Percentiles rank a stretch among this genome's conserved stretches.
These are phyloP conservation scores for Scaptomyza pallida DNA, from an alignment of 1,140 invertebrate genomes.

Conservation along the genomic window DNA sequence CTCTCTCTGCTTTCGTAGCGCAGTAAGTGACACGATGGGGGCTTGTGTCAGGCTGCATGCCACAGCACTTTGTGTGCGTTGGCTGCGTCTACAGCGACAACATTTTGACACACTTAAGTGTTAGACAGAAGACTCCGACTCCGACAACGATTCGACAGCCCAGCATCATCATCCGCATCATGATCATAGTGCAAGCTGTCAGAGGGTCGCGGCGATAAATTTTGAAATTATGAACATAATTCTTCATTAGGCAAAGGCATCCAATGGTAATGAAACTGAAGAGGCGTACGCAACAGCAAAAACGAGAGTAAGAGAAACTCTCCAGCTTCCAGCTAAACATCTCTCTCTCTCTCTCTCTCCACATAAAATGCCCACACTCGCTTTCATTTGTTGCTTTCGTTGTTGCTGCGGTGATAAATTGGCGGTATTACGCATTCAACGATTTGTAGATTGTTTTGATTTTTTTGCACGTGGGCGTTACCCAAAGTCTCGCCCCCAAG, in stretches of 20 bases:
- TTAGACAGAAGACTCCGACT: slow-evolving; percentile 53
- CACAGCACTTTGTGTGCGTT: slow-evolving; percentile 59
- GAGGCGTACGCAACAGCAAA: slow-evolving; percentile 26
- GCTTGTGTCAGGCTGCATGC: slow-evolving; percentile 51
- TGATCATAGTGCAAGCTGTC: slow-evolving; percentile 34
- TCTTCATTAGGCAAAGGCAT: slow-evolving; percentile 76
- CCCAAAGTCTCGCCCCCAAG: slow-evolving; percentile 27
- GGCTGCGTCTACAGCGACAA: slow-evolving; percentile 48
- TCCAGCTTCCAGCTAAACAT: neutral
- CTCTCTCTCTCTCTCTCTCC: neutral
- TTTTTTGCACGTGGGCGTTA: slow-evolving; percentile 71
- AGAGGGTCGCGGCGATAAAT: slow-evolving; percentile 73
- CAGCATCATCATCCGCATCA: slow-evolving; percentile 36
- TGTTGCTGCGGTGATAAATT: slow-evolving; percentile 62
- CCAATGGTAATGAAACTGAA: slow-evolving; percentile 70
- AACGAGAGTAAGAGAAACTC: slow-evolving; percentile 44
- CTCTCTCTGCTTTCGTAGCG: neutral
- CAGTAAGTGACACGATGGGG: slow-evolving; percentile 16
- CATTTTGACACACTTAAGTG: slow-evolving; percentile 82
- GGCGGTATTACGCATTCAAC: slow-evolving; percentile 67
- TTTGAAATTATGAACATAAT: slow-evolving; percentile 81
- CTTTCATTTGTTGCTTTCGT: slow-evolving; percentile 26
- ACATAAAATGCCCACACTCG: slow-evolving; percentile 52
- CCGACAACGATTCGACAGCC: slow-evolving; percentile 30
- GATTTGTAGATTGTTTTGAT: slow-evolving; percentile 65